Base-by-base conservation (phyloP, 2,888 invertebrate genomes). In the Andrena hattorfiana region DNA sequence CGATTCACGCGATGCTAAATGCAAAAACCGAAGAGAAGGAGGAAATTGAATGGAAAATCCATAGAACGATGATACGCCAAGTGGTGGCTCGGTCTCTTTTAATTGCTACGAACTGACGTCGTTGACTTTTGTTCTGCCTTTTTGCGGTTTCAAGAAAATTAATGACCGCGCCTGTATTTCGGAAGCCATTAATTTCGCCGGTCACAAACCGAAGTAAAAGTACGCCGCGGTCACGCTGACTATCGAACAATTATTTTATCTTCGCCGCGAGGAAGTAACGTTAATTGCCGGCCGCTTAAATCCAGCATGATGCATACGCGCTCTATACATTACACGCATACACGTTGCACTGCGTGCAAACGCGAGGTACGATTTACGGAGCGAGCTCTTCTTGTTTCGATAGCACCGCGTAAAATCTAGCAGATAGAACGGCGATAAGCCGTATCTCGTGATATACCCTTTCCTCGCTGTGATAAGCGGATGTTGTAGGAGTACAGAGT, bases 151-250 rank as follows among this genome's bases (percentile, higher is more conserved):
- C 81, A 83, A 75, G 77, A 75, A 85, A 87, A 87, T 87, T 87
- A 87, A 87, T 84, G 82, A 79, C 82, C 87, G 26, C 66, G 64
- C 81, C 76, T 72, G 82, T 76, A 67, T 83, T 74, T 82, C 76
- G 70, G 68, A n/a, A 32, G 79, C 78, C 75, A 87, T 87, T 87
- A 84, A 87, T 87, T 74, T 72, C 81, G 70, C 4, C 23, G 63
- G 84, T 83, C 85, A 56, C 70, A 63, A 60, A 77, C 82, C 77
- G 78, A 83, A 83, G 82, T 76, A 84, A 85, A 88, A 85, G 83
- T 87, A 81, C 73, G 68, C n/a, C 69, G 54, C 26, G 42, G 13
- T 42, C 56, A 13, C 60, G 66, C 10, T 68, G 48, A 49, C 75
- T 73, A 73, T 81, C 72, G 69, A 64, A 30, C 72, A 60, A 81